These are phyloP conservation scores for Cossypha caffra DNA, from an alignment of 2,797 vertebrate genomes.

Conservation along the genomic window DNA sequence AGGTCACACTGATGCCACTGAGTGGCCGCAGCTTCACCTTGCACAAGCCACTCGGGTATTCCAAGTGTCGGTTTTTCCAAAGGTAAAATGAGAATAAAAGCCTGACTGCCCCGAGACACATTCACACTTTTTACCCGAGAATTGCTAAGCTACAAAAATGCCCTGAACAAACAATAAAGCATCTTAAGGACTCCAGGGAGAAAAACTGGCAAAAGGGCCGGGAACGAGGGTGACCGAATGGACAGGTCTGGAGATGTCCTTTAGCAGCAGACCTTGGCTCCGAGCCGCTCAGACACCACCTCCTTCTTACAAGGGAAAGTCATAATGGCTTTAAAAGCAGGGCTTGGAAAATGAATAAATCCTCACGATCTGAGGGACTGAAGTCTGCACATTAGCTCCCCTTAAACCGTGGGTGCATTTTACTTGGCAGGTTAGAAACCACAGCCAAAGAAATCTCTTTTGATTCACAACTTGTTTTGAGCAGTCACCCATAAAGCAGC, in stretches of 20 bases:
- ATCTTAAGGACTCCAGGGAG: neutral
- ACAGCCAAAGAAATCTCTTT: slow-evolving; percentile 63
- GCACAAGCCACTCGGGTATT: neutral
- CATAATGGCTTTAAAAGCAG: neutral
- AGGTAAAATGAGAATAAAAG: neutral
- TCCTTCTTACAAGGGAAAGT: slow-evolving; percentile 36
- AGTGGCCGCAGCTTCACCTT: neutral
- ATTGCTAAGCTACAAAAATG: neutral
- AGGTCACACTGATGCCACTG: neutral
- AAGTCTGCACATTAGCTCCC: slow-evolving; percentile 40
- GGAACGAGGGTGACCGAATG: rapidly evolving
- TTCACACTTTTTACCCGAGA: neutral
- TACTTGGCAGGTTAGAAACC: slow-evolving; percentile 63
- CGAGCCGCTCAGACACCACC: neutral
- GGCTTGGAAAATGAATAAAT: slow-evolving; percentile 45
- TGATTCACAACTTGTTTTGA: slow-evolving; percentile 75
- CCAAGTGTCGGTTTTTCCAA: neutral
- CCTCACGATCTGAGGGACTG: neutral
- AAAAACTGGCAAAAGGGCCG: rapidly evolving
- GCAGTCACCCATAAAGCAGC: slow-evolving; percentile 64
- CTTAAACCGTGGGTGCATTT: slow-evolving; percentile 51
- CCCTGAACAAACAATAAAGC: neutral
- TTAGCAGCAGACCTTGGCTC: slow-evolving; percentile 6
- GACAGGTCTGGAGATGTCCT: neutral
- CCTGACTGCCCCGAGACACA: neutral